Percentiles rank a stretch among this genome's conserved stretches.
Conservation (phyloP, 2,888 invertebrate genomes). For the Eucriotettix oculatus region DNA sequence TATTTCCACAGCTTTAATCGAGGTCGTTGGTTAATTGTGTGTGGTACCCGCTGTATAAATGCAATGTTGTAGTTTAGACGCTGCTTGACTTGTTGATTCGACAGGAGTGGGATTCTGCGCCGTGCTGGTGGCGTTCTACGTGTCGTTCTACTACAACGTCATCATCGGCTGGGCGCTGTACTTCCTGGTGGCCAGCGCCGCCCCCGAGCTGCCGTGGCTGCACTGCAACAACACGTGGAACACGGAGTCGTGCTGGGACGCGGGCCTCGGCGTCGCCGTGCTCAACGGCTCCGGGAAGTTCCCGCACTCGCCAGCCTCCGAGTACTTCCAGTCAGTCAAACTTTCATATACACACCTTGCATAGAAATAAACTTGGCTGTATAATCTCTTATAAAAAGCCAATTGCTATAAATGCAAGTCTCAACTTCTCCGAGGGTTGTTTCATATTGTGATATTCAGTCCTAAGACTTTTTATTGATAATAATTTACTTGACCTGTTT, state of each 20-base stretch:
- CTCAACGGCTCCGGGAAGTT: conserved; percentile 17
- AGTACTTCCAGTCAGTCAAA: conserved; percentile 55
- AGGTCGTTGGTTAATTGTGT: too few species aligned
- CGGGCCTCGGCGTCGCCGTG: conserved; percentile 16
- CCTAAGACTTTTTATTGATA: too few species aligned
- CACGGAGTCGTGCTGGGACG: conserved; percentile 50
- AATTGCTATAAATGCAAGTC: too few species aligned
- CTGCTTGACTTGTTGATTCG: not conserved
- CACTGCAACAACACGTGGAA: conserved; percentile 72
- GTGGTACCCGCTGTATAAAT: too few species aligned
- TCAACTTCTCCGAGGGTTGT: too few species aligned
- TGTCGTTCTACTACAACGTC: conserved; percentile 70
- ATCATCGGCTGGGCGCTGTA: conserved; percentile 74
- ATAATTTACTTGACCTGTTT: too few species aligned
- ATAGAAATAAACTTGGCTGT: too few species aligned
- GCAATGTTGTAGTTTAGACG: too few species aligned
- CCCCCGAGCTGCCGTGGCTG: conserved; percentile 59
- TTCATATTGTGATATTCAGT: too few species aligned
- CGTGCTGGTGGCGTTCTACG: conserved; percentile 61
- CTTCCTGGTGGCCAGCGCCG: conserved; percentile 55
- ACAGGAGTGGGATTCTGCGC: conserved; percentile 64
- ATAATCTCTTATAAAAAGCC: too few species aligned
- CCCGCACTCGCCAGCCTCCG: conserved; percentile 50
- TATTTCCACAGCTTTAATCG: too few species aligned
- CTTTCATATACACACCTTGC: not conserved